These are phyloP conservation scores for Ciconia nigra DNA, from an alignment of 2,797 vertebrate genomes.

Conservation along the genomic window DNA sequence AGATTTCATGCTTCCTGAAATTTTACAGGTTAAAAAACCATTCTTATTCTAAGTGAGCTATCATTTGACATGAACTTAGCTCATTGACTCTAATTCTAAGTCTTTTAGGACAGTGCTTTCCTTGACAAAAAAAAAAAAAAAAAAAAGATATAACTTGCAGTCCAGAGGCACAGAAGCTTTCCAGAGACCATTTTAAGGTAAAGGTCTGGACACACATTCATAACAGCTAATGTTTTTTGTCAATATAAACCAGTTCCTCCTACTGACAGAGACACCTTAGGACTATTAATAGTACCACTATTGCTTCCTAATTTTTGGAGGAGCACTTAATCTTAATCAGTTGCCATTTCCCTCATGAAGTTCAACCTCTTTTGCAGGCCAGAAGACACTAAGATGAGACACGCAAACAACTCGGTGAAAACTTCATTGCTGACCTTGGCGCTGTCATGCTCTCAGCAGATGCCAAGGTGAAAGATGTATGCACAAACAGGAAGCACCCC, in stretches of 20 bases:
- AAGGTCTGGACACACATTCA: not conserved
- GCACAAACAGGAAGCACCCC: not conserved
- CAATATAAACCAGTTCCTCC: not conserved
- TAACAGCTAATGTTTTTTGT: not conserved
- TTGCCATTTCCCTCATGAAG: conserved; percentile 12
- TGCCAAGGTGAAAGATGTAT: not conserved
- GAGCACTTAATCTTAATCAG: conserved; percentile 6
- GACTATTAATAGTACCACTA: not conserved
- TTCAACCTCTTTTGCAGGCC: not conserved
- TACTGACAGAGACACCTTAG: not conserved
- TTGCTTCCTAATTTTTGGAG: conserved; percentile 8
- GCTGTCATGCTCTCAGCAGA: not conserved
- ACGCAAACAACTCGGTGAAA: not conserved
- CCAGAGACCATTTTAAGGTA: not conserved
- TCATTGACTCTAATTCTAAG: not conserved
- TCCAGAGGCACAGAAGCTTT: not conserved
- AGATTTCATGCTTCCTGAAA: not conserved
- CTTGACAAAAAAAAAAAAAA: not conserved
- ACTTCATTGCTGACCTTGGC: not conserved
- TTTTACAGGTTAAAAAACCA: not conserved
- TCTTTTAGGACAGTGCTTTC: not conserved
- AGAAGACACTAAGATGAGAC: not conserved
- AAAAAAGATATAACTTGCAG: rapidly evolving
- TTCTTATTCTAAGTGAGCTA: not conserved
- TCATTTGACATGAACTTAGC: not conserved